Percentiles rank a stretch among this genome's conserved stretches.
These are phyloP conservation scores for Botrylloides violaceus DNA, from an alignment of 23 tunicate genomes.

Conservation along the genomic window DNA sequence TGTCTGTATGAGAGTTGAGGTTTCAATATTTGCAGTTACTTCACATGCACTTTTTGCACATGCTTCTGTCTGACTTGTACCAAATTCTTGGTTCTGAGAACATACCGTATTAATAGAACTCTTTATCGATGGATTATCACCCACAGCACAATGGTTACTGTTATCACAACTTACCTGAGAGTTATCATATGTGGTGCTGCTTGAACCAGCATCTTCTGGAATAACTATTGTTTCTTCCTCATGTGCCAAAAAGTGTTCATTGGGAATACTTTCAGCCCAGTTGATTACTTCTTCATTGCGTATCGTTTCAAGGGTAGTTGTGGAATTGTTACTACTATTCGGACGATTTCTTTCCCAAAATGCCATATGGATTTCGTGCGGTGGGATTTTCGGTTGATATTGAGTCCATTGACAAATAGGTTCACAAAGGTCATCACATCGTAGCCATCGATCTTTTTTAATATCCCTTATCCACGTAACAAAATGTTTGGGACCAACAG, in stretches of 20 bases:
- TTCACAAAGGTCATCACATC: conserved; percentile 52
- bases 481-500: conserved; percentile 56
- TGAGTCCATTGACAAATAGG: conserved; percentile 36
- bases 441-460: conserved; percentile 60
- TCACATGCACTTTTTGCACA: not conserved
- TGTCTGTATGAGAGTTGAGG: not conserved
- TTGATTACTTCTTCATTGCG: not conserved
- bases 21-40: not conserved
- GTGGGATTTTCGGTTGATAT: conserved; percentile 45
- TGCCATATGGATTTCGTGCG: conserved; percentile 52
- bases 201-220: not conserved
- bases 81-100: not conserved
- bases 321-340: not conserved
- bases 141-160: not conserved
- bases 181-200: not conserved
- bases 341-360: conserved; percentile 57
- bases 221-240: conserved; percentile 10
- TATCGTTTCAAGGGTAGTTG: not conserved
- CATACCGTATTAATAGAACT: not conserved
- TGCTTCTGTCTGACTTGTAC: not conserved
- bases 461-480: conserved; percentile 52
- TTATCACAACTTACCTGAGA: not conserved
- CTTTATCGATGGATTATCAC: not conserved
- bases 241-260: conserved; percentile 8
- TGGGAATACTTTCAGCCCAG: not conserved